A percentile compares a stretch with the other conserved stretches of the same genome.
phyloP scores from a whole-genome alignment of 2,113 vertebrate genomes.

The Trichomycterus rosablanca region DNA sequence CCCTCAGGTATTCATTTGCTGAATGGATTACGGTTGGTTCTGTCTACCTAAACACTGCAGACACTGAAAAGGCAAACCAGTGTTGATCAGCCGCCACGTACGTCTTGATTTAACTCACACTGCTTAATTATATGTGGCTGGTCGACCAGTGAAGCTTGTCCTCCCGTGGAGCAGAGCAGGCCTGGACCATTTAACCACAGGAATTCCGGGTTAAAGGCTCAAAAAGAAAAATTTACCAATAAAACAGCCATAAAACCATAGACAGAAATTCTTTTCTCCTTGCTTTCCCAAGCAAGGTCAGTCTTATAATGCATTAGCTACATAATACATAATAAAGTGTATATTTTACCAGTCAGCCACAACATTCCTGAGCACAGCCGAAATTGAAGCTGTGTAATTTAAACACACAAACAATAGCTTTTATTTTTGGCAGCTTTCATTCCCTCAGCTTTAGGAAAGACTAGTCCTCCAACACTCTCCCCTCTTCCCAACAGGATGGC shows the following conservation, averaged over 20 bases:
- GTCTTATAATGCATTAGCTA: conserved; percentile 8
- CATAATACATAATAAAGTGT: conserved; percentile 1
- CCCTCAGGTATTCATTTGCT: conserved; percentile 25
- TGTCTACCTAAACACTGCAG: background rate
- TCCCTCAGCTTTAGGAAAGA: background rate
- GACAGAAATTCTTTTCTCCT: conserved; percentile 2
- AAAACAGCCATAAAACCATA: conserved; percentile 19
- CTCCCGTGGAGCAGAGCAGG: background rate
- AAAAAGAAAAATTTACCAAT: conserved; percentile 7
- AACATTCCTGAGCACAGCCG: background rate
- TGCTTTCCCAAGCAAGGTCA: background rate
- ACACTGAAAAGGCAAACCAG: background rate
- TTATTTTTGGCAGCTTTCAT: background rate
- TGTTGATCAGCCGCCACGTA: background rate
- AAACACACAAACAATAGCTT: background rate
- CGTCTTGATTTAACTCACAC: conserved; percentile 4
- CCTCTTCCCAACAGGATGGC: background rate
- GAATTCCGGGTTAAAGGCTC: conserved; percentile 8
- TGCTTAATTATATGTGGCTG: conserved; percentile 7
- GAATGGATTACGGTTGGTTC: conserved; percentile 5
- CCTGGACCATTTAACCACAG: conserved; percentile 19
- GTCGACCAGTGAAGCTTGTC: conserved; percentile 7
- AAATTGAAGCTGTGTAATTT: conserved; percentile 1
- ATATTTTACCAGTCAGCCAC: background rate
- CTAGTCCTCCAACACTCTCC: background rate